Conservation (phyloP, 1,140 invertebrate species). For the Drosophila murphyi region DNA sequence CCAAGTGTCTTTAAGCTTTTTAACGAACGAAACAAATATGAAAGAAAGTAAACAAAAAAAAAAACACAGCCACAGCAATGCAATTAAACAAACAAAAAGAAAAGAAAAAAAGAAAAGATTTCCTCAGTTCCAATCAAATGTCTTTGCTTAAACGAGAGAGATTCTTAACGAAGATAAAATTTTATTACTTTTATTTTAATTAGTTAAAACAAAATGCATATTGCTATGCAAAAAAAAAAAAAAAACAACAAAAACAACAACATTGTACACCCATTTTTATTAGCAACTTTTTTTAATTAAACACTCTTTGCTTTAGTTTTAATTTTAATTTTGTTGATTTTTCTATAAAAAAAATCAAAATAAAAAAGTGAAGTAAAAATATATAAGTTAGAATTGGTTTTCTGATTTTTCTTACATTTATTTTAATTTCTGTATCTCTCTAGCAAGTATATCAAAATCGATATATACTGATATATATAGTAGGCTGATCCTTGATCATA, state of each 20-base stretch:
- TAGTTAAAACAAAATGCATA: slow-evolving; percentile 42
- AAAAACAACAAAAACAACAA: background rate
- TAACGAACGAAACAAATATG: slow-evolving; percentile 67
- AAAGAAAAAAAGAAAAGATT: slow-evolving; percentile 27
- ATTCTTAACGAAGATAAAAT: slow-evolving; percentile 22
- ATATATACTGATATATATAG: slow-evolving; percentile 10
- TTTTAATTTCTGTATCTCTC: slow-evolving; percentile 39
- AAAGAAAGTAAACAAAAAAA: slow-evolving; percentile 3
- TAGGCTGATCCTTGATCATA: slow-evolving; percentile 46
- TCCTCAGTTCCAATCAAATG: slow-evolving; percentile 38
- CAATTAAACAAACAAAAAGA: slow-evolving; percentile 39
- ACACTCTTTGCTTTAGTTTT: slow-evolving; percentile 72
- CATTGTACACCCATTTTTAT: slow-evolving; percentile 58
- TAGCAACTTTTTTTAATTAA: slow-evolving; percentile 59
- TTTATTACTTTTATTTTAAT: slow-evolving; percentile 33
- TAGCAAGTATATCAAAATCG: slow-evolving; percentile 47
- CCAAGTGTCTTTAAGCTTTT: slow-evolving; percentile 78
- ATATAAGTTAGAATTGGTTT: background rate
- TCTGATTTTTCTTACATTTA: slow-evolving; percentile 17
- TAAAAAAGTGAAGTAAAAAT: slow-evolving; percentile 66
- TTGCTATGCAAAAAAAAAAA: slow-evolving; percentile 28
- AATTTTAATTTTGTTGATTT: slow-evolving; percentile 77
- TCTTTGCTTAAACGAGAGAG: slow-evolving; percentile 30
- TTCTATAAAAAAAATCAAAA: slow-evolving; percentile 72
- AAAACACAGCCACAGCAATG: slow-evolving; percentile 52